Base-by-base conservation (phyloP, 2,113 vertebrate genomes). In the Thymallus thymallus region DNA sequence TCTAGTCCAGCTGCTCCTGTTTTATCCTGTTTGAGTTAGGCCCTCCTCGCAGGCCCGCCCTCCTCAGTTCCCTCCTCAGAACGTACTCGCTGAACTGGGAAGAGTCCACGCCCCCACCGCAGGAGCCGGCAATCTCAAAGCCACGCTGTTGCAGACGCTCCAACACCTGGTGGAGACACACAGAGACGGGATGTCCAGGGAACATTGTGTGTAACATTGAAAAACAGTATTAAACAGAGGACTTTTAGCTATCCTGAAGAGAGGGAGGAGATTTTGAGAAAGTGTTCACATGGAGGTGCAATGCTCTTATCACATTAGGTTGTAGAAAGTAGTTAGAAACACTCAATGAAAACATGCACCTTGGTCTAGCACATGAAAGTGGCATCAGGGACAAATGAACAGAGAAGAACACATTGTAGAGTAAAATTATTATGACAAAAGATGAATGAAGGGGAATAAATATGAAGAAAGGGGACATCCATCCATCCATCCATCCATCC, bases 81-180 rank as follows among this genome's bases (percentile, higher is more conserved):
- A 98, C 93, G 14, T 98, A 99, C 94, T 99, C 97, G 84, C 97
- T 99, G 95, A 99, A 99, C 87, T 98, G 96, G 88, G 97, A 99
- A 22, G 97, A 98, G 93, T 98, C 97, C 87, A 99, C 96, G 1
- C 97, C 97, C 77, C 97, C 97, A 9, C 97, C 97, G 13, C 97
- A 97, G 4, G 97, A 98, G 80, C 96, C 97, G 72, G 95, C 93
- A 58, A 98, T 97, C 90, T 97, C 96, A 76, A 99, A 98, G 22
- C 97, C 97, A 73, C 96, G 94, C 85, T 98, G 96, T 87, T 98
- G 97, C 87, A 99, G 93, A 88, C 97, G 93, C 91, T 98, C 97
- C 72, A 99, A 94, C 81, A 98, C 97, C 97, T 99, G 89, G 71
- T 24, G 26, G 5, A 62, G 29, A 69, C 55, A 70, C 6, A 6